Conservation (phyloP, 2,113 vertebrate genomes). For the Litocranius walleri region DNA sequence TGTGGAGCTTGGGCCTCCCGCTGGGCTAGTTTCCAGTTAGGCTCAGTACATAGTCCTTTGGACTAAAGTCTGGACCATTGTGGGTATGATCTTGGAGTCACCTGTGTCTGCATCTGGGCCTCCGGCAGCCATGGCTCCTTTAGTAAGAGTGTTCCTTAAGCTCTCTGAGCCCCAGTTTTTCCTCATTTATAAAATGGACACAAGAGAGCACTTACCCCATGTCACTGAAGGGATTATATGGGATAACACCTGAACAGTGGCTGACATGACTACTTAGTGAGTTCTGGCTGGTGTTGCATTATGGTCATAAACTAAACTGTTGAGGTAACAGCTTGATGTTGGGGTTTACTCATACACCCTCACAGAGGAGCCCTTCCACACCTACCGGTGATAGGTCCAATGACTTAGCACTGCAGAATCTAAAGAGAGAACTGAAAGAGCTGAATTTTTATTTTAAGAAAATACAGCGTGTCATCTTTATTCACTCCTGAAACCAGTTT, state of each 20-base stretch:
- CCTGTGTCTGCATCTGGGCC: background rate
- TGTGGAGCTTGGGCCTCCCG: background rate
- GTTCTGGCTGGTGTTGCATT: background rate
- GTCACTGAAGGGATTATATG: background rate
- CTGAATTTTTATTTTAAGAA: constrained; percentile 27
- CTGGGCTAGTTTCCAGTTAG: background rate
- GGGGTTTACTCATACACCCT: background rate
- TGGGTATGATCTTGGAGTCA: background rate
- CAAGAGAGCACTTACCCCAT: background rate
- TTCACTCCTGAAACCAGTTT: background rate
- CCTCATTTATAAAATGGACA: background rate
- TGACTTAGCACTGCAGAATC: background rate
- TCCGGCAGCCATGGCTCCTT: background rate
- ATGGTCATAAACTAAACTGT: background rate
- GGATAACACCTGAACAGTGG: background rate
- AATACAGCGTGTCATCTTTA: background rate
- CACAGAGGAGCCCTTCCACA: background rate
- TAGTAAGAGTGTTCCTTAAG: background rate
- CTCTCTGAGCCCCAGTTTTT: background rate
- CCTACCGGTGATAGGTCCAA: background rate
- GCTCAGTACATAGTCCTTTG: background rate
- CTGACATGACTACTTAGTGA: background rate
- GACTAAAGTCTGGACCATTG: background rate
- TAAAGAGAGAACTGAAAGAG: background rate
- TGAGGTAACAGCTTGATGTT: background rate